Evolutionary conservation across 1,140 invertebrate species (phyloP).

Genomic region (Scaptodrosophila lebanonensis): DNA sequence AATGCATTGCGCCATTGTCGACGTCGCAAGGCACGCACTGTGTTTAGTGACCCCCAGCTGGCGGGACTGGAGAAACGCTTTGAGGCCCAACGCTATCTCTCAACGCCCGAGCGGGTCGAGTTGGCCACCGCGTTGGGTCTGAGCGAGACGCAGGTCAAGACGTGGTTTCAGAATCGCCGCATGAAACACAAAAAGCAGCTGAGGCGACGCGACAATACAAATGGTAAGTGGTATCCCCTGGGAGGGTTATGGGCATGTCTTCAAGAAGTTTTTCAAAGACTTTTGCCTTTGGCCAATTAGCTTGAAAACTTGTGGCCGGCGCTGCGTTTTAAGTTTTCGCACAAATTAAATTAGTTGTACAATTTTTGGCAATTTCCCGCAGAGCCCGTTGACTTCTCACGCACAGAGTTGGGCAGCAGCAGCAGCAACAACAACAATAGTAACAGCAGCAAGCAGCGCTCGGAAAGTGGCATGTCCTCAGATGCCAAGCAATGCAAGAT

Average conservation of each 20-base stretch:
- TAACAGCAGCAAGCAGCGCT: slow-evolving; percentile 45
- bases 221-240: slow-evolving; percentile 68
- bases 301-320: slow-evolving; percentile 23
- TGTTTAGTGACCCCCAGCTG: slow-evolving; percentile 98
- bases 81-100: slow-evolving; percentile 96
- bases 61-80: slow-evolving; percentile 97
- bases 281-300: slow-evolving; percentile 46
- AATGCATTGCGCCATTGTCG: slow-evolving; percentile 92
- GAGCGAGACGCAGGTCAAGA: slow-evolving; percentile 98
- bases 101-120: slow-evolving; percentile 97
- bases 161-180: slow-evolving; percentile 97
- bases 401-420: slow-evolving; percentile 46
- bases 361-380: slow-evolving; percentile 38
- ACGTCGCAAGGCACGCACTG: slow-evolving; percentile 95
- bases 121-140: slow-evolving; percentile 93
- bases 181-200: slow-evolving; percentile 99
- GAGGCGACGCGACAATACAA: slow-evolving; percentile 77
- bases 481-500: slow-evolving; percentile 32
- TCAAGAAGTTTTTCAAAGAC: too few relatives aligned
- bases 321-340: slow-evolving; percentile 51
- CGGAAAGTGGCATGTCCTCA: slow-evolving; percentile 15
- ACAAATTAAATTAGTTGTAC: slow-evolving; percentile 62
- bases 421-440: slow-evolving; percentile 18
- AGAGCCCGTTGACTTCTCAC: slow-evolving; percentile 77
- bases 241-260: too few relatives aligned